Conservation (phyloP, 2,113 vertebrate species). For the Pycnonotus jocosus region DNA sequence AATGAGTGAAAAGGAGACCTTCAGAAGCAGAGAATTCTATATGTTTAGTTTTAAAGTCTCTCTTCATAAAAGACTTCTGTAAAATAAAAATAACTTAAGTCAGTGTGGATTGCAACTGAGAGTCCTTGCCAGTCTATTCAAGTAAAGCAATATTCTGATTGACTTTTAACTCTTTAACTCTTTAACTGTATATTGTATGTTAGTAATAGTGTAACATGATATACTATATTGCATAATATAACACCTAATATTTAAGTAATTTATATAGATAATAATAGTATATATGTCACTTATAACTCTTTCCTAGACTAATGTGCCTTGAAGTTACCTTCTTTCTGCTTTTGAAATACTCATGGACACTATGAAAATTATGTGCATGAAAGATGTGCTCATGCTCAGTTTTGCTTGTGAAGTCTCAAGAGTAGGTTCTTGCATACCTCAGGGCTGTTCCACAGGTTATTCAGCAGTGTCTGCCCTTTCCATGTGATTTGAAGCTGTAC, state of each 20-base stretch:
- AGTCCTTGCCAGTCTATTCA: neutral
- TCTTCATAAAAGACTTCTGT: neutral
- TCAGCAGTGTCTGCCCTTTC: neutral
- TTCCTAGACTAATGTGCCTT: neutral
- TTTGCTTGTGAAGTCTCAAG: neutral
- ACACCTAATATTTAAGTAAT: neutral
- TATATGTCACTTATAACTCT: neutral
- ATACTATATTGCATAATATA: neutral
- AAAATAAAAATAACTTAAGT: neutral
- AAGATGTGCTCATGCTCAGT: neutral
- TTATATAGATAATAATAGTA: neutral
- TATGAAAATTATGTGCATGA: neutral
- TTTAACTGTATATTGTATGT: neutral
- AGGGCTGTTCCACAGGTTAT: neutral
- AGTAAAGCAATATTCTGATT: neutral
- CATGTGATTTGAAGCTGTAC: neutral
- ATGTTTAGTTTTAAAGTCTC: neutral
- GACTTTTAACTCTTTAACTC: neutral
- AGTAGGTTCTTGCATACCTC: neutral
- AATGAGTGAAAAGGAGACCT: neutral
- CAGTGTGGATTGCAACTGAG: neutral
- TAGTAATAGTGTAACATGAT: neutral
- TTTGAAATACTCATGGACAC: neutral
- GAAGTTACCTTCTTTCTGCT: neutral
- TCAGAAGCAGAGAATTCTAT: neutral